A percentile compares a stretch with the other conserved stretches of the same genome.
These are phyloP conservation scores for Prionchulus punctatus DNA, from an alignment of 2,888 invertebrate species.

Conservation along the genomic window DNA sequence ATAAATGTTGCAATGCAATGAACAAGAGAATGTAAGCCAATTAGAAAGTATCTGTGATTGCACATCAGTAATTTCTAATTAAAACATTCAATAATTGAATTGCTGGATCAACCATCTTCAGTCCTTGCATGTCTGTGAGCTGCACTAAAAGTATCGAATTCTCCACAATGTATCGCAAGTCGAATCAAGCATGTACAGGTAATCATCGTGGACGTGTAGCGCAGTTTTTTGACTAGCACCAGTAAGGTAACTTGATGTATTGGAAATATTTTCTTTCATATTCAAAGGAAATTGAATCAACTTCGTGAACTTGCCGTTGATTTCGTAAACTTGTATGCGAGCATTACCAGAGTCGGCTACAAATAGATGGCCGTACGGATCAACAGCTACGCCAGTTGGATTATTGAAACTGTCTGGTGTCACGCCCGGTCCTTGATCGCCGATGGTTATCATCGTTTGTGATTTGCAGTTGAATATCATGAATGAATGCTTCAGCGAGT, in stretches of 20 bases:
- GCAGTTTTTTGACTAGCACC: background rate
- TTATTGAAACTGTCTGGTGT: conserved; percentile 7
- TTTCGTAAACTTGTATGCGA: conserved; percentile 9
- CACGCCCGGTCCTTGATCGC: conserved; percentile 8
- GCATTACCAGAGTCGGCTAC: conserved; percentile 10
- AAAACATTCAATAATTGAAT: no score
- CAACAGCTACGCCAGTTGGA: conserved; percentile 4
- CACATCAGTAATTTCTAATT: no score
- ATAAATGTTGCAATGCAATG: no score
- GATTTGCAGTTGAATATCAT: conserved; percentile 3
- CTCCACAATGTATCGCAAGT: background rate
- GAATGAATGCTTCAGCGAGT: background rate
- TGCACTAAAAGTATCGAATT: background rate
- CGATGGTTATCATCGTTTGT: background rate
- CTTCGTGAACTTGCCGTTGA: conserved; percentile 8
- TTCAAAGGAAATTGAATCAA: conserved; percentile 2
- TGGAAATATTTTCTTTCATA: background rate
- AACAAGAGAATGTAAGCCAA: no score
- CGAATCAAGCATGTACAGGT: conserved; percentile 1
- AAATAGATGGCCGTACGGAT: conserved; percentile 7
- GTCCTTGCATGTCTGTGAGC: no score
- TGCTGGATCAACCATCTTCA: no score
- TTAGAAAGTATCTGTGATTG: no score
- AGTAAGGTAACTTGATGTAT: no score
- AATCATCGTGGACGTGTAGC: conserved; percentile 2